A percentile compares a stretch with the other conserved stretches of the same genome.
Evolutionary conservation across 2,113 vertebrate species (phyloP).

Genomic region (Tricholaema leucomelas): DNA sequence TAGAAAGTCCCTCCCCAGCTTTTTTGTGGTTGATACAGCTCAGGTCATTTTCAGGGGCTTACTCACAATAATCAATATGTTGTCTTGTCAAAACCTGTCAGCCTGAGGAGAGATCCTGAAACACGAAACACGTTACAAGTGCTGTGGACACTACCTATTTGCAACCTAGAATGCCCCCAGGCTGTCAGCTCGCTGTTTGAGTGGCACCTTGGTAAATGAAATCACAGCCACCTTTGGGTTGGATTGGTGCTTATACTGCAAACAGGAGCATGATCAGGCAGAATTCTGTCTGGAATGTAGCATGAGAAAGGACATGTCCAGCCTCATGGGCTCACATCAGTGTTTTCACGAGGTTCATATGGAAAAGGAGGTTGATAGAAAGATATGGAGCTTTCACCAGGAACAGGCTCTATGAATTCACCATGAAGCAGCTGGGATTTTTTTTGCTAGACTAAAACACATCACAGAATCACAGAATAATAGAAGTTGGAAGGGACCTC

Average conservation of each 20-base stretch:
- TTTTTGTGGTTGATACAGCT: neutral
- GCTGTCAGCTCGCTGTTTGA: neutral
- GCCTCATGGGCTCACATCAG: too few relatives aligned
- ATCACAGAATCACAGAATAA: too few relatives aligned
- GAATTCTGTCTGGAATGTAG: neutral
- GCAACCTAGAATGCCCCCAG: neutral
- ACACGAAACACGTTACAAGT: neutral
- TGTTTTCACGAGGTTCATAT: too few relatives aligned
- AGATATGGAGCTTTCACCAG: too few relatives aligned
- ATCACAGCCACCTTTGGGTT: neutral
- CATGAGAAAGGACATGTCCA: neutral
- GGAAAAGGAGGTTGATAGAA: too few relatives aligned
- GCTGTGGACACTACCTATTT: fast-evolving
- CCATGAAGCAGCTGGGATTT: too few relatives aligned
- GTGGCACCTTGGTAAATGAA: neutral
- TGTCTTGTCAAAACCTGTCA: neutral
- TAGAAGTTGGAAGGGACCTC: too few relatives aligned
- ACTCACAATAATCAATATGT: fast-evolving
- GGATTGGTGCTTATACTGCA: neutral
- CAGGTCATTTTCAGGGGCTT: neutral
- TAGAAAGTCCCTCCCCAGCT: too few relatives aligned
- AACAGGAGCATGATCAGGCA: neutral
- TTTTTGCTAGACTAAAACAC: too few relatives aligned
- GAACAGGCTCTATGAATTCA: too few relatives aligned
- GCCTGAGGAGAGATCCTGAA: neutral